Evolutionary conservation across 2,113 vertebrate genomes (phyloP).

Genomic region (Tragelaphus scriptus): DNA sequence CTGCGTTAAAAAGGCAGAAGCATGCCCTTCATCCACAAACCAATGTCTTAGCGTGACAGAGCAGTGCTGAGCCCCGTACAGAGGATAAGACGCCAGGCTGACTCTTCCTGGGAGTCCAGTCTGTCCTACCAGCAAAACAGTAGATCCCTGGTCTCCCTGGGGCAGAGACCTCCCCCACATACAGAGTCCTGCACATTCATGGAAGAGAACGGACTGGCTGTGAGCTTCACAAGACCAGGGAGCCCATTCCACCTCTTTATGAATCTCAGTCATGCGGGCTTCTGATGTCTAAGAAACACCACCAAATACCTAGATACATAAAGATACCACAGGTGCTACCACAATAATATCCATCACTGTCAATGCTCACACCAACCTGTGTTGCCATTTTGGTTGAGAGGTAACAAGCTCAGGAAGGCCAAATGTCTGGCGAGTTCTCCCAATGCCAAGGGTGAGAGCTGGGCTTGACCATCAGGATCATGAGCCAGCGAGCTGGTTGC

Average conservation of each 20-base stretch:
- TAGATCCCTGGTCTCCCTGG: accelerated
- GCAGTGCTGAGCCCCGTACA: accelerated
- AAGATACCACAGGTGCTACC: not conserved
- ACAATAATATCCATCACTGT: accelerated
- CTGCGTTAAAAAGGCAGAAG: not conserved
- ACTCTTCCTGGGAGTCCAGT: not conserved
- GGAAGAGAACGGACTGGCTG: not conserved
- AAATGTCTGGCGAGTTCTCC: not conserved
- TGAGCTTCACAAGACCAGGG: not conserved
- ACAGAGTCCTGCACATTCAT: not conserved
- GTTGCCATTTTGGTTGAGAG: not conserved
- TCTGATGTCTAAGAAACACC: not conserved
- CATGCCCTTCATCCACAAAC: not conserved
- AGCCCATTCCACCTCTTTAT: not conserved
- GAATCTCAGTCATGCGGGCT: not conserved
- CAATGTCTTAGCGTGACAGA: accelerated
- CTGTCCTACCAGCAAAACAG: not conserved
- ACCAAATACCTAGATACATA: not conserved
- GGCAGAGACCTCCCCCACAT: accelerated
- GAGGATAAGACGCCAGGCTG: accelerated
- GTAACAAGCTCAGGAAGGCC: not conserved
- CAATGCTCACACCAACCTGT: not conserved
- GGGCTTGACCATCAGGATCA: not conserved
- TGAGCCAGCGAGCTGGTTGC: not conserved
- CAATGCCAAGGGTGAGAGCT: not conserved